Evolutionary conservation across 1,140 invertebrate species (phyloP), one percentile per base, ranked within the genome.

Genomic region (Idris sp.): DNA sequence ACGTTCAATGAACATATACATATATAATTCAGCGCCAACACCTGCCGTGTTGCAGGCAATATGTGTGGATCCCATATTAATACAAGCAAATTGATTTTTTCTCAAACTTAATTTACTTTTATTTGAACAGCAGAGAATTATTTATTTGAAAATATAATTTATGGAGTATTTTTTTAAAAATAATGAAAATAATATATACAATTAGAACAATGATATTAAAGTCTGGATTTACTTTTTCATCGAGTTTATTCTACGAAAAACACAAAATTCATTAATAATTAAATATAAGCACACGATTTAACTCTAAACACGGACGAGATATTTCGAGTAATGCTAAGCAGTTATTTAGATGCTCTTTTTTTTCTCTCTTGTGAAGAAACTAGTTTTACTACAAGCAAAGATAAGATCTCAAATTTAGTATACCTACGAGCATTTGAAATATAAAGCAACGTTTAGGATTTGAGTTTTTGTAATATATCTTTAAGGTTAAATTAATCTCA

Each of bases 391-490:
- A 72, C 56, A 62, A 44, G 56, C 7, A 13, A 31, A 62, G 68
- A 72, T 64, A 72, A 64, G 51, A 64, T 64, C 56, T 30, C 33
- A 49, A 61, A 62, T 71, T 71, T 71, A 48, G 44, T 56, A 49
- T 49, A 35, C 41, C 67, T 22, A 56, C 40, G 53, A 71, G 41
- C 48, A 30, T 62, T 62, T 62, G 56, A 71, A 71, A 71, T 35
- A 62, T 49, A 61, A 71, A 71, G 33, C 56, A 46, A 61, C 38
- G 2, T 41, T 59, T 53, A 59, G 58, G 54, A 53, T 56, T 62
- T 49, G 28, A 54, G 33, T 56, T 62, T n/a, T 33, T 22, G 56
- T 56, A 48, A 62, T 71, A 61, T 62, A 62, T 62, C 56, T 71
- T 62, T 49, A 35, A 61, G 49, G 40, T 56, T 41, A 56, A 71